These are phyloP conservation scores for Phaonia tiefii DNA, from an alignment of 2,888 invertebrate genomes.

Conservation along the genomic window DNA sequence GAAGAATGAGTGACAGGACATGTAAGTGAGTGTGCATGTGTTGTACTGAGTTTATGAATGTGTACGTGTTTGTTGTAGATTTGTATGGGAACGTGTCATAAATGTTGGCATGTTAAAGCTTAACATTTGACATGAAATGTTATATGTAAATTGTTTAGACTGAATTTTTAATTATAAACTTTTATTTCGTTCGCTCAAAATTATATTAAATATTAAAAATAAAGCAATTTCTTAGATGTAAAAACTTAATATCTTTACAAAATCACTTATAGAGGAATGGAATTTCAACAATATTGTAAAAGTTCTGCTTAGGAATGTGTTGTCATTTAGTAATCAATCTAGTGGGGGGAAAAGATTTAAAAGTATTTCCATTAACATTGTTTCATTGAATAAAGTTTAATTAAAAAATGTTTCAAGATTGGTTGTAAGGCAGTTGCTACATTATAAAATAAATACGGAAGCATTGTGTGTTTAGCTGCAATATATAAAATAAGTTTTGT, in stretches of 20 bases:
- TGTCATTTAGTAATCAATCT: too few relatives aligned
- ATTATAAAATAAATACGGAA: too few relatives aligned
- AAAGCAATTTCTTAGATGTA: neutral
- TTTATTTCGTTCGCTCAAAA: conserved; percentile 6
- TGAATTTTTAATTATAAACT: conserved; percentile 52
- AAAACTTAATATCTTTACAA: neutral
- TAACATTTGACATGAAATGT: conserved; percentile 26
- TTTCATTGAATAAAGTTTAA: neutral
- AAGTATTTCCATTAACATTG: neutral
- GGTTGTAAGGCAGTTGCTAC: neutral
- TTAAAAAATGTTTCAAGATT: neutral
- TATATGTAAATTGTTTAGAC: conserved; percentile 22
- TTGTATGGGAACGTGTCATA: neutral
- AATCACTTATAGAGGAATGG: too few relatives aligned
- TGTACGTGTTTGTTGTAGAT: neutral
- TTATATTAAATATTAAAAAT: neutral
- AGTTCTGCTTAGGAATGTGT: neutral
- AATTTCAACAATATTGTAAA: neutral
- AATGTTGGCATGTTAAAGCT: conserved; percentile 13
- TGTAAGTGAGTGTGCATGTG: neutral
- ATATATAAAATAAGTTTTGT: too few relatives aligned
- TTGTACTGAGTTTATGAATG: neutral
- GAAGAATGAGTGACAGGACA: neutral
- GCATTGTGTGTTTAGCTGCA: too few relatives aligned
- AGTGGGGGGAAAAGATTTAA: neutral